These are phyloP conservation scores for Nothura maculosa DNA, from an alignment of 2,797 vertebrate genomes.

Conservation along the genomic window DNA sequence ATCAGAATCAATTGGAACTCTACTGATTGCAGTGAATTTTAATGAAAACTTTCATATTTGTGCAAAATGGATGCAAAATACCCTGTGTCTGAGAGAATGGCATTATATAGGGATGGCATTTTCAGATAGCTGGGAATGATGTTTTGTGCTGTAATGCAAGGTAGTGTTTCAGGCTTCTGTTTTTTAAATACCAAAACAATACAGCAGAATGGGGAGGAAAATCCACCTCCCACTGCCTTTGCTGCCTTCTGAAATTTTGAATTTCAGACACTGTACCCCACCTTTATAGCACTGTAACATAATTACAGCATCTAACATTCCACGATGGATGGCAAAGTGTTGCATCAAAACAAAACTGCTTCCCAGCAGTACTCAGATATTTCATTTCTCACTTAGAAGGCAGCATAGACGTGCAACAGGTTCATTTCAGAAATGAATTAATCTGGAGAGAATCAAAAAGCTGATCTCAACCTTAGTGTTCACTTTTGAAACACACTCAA, in stretches of 20 bases:
- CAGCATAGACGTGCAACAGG: not conserved
- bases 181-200: not conserved
- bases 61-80: not conserved
- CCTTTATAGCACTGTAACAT: not conserved
- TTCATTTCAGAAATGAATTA: constrained; percentile 48
- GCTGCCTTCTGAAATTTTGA: not conserved
- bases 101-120: not conserved
- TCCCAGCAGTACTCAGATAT: constrained; percentile 25
- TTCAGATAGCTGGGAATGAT: not conserved
- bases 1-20: fast-evolving
- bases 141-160: not conserved
- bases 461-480: not conserved
- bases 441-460: not conserved
- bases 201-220: not conserved
- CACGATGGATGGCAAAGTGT: constrained; percentile 41
- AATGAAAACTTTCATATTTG: not conserved
- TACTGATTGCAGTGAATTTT: not conserved
- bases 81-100: not conserved
- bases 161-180: not conserved
- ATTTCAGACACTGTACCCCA: constrained; percentile 3
- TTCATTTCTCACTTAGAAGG: constrained; percentile 29
- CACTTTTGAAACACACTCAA: not conserved
- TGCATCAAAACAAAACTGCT: constrained; percentile 33
- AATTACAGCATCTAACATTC: constrained; percentile 35
- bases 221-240: not conserved